Base-by-base conservation (phyloP, 1,140 invertebrate species). In the Nautilus pompilius region DNA sequence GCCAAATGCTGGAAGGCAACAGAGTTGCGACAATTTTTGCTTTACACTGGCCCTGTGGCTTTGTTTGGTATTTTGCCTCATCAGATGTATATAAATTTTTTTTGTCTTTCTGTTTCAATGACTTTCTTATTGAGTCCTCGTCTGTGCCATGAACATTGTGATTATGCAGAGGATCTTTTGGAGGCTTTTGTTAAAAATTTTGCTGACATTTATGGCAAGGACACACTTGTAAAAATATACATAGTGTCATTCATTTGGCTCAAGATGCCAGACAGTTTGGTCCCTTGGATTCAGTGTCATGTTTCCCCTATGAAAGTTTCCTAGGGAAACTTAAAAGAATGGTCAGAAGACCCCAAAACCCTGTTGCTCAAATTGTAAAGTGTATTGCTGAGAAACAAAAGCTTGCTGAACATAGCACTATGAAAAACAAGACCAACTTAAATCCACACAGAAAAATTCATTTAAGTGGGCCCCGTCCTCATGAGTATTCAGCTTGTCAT, bases 261-360 rank as follows among this genome's bases (percentile, higher is more conserved):
- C 68, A 76, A 63, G 83, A 86, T 76, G 79, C 77, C 17, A 62
- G 64, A 68, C 65, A 65, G 10, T 80, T 77, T 76, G 83, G 82
- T 4, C n/a, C 68, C 29, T 63, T 84, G 29, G 80, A 85, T 63
- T 71, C 67, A 28, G 76, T 74, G 58, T 80, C 75, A 72, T 81
- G 17, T 86, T 85, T 70, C n/a, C 63, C 68, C 24, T 85, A 84
- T 78, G 84, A 86, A 76, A 84, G 80, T 68, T 78, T 74, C 62
- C 64, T 85, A 48, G 57, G 72, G 49, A n/a, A n/a, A n/a, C n/a
- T n/a, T n/a, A 85, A 84, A 74, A 70, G 64, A 53, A 51, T 70
- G 13, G 51, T 78, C 10, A 60, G 71, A 24, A 73, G 71, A 63
- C 60, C 65, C 53, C 65, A 69, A 15, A 58, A 49, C 41, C 69